Conservation (phyloP, 2,797 vertebrate genomes). For the Xyrichtys novacula region DNA sequence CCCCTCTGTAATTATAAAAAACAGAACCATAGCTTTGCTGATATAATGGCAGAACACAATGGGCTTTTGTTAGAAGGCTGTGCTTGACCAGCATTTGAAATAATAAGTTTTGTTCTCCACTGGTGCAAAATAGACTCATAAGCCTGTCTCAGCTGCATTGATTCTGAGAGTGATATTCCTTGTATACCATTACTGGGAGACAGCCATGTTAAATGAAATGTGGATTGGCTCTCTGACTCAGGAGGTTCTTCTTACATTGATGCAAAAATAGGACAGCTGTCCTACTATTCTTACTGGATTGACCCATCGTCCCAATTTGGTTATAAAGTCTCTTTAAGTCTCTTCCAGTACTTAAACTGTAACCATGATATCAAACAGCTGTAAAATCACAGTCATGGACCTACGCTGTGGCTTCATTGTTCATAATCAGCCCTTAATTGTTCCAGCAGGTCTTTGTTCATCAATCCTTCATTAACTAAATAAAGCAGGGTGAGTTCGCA, state of each 20-base stretch:
- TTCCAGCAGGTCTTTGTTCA: slow-evolving; percentile 1
- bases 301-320: too few relatives aligned
- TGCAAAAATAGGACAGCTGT: too few relatives aligned
- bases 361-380: too few relatives aligned
- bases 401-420: too few relatives aligned
- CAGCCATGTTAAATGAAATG: not conserved
- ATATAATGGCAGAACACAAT: slow-evolving; percentile 12
- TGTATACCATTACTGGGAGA: too few relatives aligned
- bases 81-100: not conserved
- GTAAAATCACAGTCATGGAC: too few relatives aligned
- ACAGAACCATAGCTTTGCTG: slow-evolving; percentile 1
- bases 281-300: too few relatives aligned
- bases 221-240: too few relatives aligned
- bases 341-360: too few relatives aligned
- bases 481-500: slow-evolving; percentile 7
- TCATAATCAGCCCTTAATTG: not conserved
- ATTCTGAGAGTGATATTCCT: not conserved
- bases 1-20: slow-evolving; percentile 10
- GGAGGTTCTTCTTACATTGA: too few relatives aligned
- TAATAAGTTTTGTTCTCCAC: not conserved
- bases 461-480: slow-evolving; percentile 29
- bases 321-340: too few relatives aligned
- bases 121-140: not conserved
- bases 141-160: not conserved
- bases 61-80: slow-evolving; percentile 8